phyloP scores from a whole-genome alignment of 2,797 vertebrate species.

The Dryobates pubescens region DNA sequence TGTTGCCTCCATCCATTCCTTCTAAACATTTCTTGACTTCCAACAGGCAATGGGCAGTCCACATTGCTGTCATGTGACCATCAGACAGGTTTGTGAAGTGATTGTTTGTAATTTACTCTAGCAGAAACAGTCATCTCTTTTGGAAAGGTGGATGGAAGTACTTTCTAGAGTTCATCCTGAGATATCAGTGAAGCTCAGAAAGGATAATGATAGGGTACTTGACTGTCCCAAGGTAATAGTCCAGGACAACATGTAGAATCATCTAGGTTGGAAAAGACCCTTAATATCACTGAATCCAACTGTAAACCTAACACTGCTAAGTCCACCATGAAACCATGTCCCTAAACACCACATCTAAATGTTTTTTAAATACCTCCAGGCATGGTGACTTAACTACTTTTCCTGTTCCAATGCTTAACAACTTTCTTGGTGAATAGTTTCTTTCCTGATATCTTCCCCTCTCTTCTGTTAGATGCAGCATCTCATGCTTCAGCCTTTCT shows the following conservation, averaged over 20 bases:
- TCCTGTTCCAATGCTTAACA: not conserved
- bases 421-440: not conserved
- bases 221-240: not conserved
- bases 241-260: not conserved
- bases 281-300: not conserved
- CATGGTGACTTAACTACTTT: not conserved
- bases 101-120: not conserved
- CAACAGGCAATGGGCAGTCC: not conserved
- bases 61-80: not conserved
- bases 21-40: not conserved
- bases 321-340: not conserved
- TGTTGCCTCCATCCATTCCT: not conserved
- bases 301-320: not conserved
- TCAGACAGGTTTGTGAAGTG: not conserved
- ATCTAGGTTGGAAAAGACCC: not conserved
- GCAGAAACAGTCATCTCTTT: not conserved
- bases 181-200: not conserved
- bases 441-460: not conserved
- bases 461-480: not conserved
- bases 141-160: not conserved
- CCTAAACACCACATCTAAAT: accelerated
- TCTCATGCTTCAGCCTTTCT: not conserved
- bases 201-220: not conserved
- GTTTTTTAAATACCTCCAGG: not conserved
- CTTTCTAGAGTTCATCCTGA: not conserved